Percentiles rank a stretch among this genome's conserved stretches.
Evolutionary conservation across 2,113 vertebrate genomes (phyloP).

Genomic region (Halichoerus grypus): DNA sequence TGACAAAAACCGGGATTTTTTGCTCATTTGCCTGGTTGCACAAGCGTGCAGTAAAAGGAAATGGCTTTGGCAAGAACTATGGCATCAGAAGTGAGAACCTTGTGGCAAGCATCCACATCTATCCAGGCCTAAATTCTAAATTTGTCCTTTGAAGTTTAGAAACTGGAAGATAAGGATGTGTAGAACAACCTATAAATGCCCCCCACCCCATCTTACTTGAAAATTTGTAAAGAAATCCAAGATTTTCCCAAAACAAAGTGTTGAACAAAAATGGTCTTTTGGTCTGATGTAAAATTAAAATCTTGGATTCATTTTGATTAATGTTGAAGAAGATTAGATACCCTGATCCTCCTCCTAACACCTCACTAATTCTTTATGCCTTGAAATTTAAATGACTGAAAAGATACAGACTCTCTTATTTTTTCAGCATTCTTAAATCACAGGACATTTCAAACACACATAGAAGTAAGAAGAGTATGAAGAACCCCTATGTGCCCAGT

Average conservation of each 20-base stretch:
- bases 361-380: not conserved
- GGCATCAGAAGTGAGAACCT: not conserved
- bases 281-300: not conserved
- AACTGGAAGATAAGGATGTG: constrained; percentile 14
- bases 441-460: not conserved
- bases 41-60: not conserved
- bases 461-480: not conserved
- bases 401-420: not conserved
- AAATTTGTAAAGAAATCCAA: constrained; percentile 38
- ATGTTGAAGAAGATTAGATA: not conserved
- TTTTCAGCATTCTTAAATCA: constrained; percentile 31
- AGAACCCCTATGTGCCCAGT: not conserved
- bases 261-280: constrained; percentile 9
- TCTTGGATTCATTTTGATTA: constrained; percentile 36
- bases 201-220: not conserved
- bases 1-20: not conserved
- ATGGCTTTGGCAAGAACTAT: constrained; percentile 18
- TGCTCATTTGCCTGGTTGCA: not conserved
- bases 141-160: constrained; percentile 17
- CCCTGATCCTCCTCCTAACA: not conserved
- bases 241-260: constrained; percentile 22
- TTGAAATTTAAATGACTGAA: constrained; percentile 24
- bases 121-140: not conserved
- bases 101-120: not conserved
- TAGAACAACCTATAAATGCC: constrained; percentile 16